These are phyloP conservation scores for Etheostoma cragini DNA, from an alignment of 2,113 vertebrate genomes.

Conservation along the genomic window DNA sequence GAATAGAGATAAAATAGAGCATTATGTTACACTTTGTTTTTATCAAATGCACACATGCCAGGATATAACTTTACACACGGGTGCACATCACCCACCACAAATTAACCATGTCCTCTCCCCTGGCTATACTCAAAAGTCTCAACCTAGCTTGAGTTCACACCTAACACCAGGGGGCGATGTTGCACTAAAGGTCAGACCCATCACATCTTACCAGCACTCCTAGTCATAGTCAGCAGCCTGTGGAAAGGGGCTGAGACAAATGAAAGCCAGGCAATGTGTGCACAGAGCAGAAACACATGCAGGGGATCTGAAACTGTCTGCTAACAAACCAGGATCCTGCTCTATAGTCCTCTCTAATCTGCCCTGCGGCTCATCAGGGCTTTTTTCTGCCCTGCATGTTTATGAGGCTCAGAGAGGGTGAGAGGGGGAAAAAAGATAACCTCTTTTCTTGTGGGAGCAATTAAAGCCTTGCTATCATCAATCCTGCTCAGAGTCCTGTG, in stretches of 20 bases:
- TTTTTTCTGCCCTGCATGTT: conserved; percentile 80
- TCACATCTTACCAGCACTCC: conserved; percentile 2
- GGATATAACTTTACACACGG: conserved; percentile 33
- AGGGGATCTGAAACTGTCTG: conserved; percentile 63
- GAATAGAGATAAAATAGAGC: conserved; percentile 74
- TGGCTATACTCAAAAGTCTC: conserved; percentile 11
- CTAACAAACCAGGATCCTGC: conserved; percentile 76
- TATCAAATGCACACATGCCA: conserved; percentile 72
- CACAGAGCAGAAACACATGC: conserved; percentile 70
- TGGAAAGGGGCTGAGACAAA: conserved; percentile 62
- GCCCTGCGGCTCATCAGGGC: conserved; percentile 74
- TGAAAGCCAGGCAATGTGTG: conserved; percentile 61
- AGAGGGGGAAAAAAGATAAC: conserved; percentile 56
- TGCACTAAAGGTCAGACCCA: conserved; percentile 23
- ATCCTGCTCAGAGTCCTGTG: conserved; percentile 69
- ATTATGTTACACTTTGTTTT: conserved; percentile 75
- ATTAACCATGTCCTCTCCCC: conserved; percentile 40
- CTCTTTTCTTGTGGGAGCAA: conserved; percentile 76
- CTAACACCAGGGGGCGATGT: conserved; percentile 63
- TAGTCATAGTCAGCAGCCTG: conserved; percentile 35
- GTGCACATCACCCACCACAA: conserved; percentile 27
- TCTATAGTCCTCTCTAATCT: conserved; percentile 76
- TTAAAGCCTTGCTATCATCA: conserved; percentile 77
- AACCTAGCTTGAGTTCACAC: not conserved
- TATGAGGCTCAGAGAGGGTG: conserved; percentile 70